Conservation (phyloP, 2,888 invertebrate genomes). For the Ennomos fuscantarius region DNA sequence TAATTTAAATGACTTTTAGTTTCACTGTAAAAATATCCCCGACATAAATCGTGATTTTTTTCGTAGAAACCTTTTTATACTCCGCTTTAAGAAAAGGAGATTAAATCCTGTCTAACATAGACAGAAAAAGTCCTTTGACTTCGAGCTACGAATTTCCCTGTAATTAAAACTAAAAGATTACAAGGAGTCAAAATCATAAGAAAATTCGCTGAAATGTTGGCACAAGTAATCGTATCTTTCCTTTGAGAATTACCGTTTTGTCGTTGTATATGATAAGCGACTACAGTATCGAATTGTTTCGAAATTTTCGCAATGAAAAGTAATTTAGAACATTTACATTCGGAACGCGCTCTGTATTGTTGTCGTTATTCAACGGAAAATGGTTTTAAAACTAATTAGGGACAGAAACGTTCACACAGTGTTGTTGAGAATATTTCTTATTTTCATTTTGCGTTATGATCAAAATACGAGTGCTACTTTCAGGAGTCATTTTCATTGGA, state of each 20-base stretch:
- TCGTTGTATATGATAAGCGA: constrained; percentile 12
- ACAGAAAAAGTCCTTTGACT: constrained; percentile 7
- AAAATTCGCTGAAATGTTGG: constrained; percentile 9
- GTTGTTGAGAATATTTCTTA: neutral
- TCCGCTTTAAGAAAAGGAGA: too few species aligned
- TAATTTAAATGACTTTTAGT: too few species aligned
- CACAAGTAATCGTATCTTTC: constrained; percentile 11
- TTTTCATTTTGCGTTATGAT: neutral
- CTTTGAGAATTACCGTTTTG: constrained; percentile 12
- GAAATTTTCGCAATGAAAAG: constrained; percentile 7
- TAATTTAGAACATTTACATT: constrained; percentile 17
- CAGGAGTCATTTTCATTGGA: too few species aligned
- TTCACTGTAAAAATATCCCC: too few species aligned
- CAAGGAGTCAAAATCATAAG: constrained; percentile 18
- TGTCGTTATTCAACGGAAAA: constrained; percentile 1
- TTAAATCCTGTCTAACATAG: neutral
- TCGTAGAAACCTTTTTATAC: too few species aligned
- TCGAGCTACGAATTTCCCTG: constrained; percentile 8
- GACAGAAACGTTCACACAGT: neutral
- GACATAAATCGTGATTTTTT: too few species aligned
- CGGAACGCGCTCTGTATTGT: constrained; percentile 3
- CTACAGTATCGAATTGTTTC: constrained; percentile 13
- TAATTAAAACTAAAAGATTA: constrained; percentile 22
- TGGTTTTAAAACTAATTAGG: constrained; percentile 8
- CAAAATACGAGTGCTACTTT: too few species aligned